phyloP scores from a whole-genome alignment of 1,140 invertebrate genomes.

The Doryteuthis pealeii region DNA sequence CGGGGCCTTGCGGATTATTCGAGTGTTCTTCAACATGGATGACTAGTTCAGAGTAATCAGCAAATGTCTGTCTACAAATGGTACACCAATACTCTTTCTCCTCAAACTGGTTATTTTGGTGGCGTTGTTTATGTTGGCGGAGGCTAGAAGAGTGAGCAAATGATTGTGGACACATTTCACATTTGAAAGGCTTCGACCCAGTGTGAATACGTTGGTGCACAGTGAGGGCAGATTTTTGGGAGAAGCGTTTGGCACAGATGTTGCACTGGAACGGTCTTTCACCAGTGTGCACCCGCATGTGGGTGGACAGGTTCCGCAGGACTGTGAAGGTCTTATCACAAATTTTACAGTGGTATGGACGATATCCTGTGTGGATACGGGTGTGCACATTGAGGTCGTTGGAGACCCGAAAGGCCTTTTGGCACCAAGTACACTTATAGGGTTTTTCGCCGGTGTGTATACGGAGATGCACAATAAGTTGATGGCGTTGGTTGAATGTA shows the following conservation, averaged over 20 bases:
- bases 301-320: constrained; percentile 14
- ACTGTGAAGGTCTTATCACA: constrained; percentile 24
- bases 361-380: constrained; percentile 16
- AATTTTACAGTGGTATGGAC: constrained; percentile 20
- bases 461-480: constrained; percentile 28
- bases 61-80: not conserved
- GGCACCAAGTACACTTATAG: constrained; percentile 58
- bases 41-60: not conserved
- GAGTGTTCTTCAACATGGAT: not conserved
- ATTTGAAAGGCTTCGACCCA: constrained; percentile 22
- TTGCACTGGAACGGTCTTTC: constrained; percentile 24
- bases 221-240: constrained; percentile 1
- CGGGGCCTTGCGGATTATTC: no score
- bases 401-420: constrained; percentile 26
- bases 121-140: constrained; percentile 14
- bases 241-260: constrained; percentile 23
- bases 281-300: constrained; percentile 22
- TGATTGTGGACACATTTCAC: constrained; percentile 32
- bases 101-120: not conserved
- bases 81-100: not conserved
- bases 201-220: constrained; percentile 22
- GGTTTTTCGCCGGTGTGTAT: constrained; percentile 57
- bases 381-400: constrained; percentile 18
- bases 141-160: constrained; percentile 37
- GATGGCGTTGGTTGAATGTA: constrained; percentile 19